A percentile compares a stretch with the other conserved stretches of the same genome.
These are phyloP conservation scores for Erethizon dorsatum DNA, from an alignment of 2,797 vertebrate genomes.

Conservation along the genomic window DNA sequence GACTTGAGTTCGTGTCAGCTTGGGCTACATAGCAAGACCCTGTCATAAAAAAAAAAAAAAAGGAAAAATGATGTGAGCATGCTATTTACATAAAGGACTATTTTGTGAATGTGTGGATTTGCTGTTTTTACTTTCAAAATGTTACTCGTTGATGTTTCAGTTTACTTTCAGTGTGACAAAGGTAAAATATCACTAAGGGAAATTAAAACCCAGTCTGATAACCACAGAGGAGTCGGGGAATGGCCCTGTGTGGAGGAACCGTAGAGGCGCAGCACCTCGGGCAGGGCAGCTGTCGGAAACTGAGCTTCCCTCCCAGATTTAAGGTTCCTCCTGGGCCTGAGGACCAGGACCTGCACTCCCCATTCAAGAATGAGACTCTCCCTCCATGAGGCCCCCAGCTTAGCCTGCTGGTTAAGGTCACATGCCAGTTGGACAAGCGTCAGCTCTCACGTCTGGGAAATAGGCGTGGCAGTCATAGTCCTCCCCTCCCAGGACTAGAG, in stretches of 20 bases:
- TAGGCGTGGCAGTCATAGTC: too few relatives aligned
- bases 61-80: neutral
- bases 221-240: neutral
- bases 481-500: neutral
- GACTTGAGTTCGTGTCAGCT: neutral
- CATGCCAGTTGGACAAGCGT: too few relatives aligned
- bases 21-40: neutral
- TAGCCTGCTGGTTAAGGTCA: neutral
- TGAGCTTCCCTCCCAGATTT: neutral
- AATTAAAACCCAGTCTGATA: slow-evolving; percentile 12
- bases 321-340: neutral
- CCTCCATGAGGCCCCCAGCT: neutral
- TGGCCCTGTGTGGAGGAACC: neutral
- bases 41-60: neutral
- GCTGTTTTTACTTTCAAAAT: neutral
- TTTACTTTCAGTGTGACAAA: neutral
- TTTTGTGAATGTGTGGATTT: neutral
- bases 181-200: neutral
- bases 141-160: neutral
- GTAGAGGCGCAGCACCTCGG: neutral
- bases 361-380: neutral
- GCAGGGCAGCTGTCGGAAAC: neutral
- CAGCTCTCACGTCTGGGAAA: neutral
- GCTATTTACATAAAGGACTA: neutral
- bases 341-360: neutral